These are phyloP conservation scores for Lanistes nyassanus DNA, from an alignment of 1,140 invertebrate genomes.

Conservation along the genomic window DNA sequence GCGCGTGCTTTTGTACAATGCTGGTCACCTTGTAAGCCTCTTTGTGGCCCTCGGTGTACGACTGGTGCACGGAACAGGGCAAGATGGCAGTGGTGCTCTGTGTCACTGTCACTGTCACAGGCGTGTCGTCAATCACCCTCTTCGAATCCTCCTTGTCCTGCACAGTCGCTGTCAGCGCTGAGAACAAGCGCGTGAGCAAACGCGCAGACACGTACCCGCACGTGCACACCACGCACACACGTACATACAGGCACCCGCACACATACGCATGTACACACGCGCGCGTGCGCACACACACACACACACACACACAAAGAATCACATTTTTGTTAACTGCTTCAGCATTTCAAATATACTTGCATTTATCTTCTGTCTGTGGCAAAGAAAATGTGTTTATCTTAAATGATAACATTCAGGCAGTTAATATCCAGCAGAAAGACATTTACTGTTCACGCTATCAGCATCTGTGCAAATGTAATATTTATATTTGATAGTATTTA, in stretches of 20 bases:
- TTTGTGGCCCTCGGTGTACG: slow-evolving; percentile 30
- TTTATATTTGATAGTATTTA: too few species aligned
- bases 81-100: slow-evolving; percentile 31
- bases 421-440: too few species aligned
- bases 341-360: too few species aligned
- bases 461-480: too few species aligned
- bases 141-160: not conserved
- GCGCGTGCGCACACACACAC: slow-evolving; percentile 23
- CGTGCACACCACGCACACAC: not conserved
- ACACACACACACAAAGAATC: slow-evolving; percentile 4
- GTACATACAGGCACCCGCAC: not conserved
- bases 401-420: too few species aligned
- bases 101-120: slow-evolving; percentile 30
- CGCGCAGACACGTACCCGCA: not conserved
- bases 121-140: slow-evolving; percentile 34
- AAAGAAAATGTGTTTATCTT: too few species aligned
- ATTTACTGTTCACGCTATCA: too few species aligned
- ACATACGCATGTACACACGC: slow-evolving; percentile 7
- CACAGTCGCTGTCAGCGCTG: not conserved
- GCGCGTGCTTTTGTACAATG: too few species aligned
- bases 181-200: too few species aligned
- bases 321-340: too few species aligned
- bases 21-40: slow-evolving; percentile 36
- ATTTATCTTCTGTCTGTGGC: too few species aligned
- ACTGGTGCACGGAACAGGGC: slow-evolving; percentile 34